Percentiles rank a stretch among this genome's conserved stretches.
phyloP scores from a whole-genome alignment of 1,140 invertebrate species.

The Drosophila triauraria region DNA sequence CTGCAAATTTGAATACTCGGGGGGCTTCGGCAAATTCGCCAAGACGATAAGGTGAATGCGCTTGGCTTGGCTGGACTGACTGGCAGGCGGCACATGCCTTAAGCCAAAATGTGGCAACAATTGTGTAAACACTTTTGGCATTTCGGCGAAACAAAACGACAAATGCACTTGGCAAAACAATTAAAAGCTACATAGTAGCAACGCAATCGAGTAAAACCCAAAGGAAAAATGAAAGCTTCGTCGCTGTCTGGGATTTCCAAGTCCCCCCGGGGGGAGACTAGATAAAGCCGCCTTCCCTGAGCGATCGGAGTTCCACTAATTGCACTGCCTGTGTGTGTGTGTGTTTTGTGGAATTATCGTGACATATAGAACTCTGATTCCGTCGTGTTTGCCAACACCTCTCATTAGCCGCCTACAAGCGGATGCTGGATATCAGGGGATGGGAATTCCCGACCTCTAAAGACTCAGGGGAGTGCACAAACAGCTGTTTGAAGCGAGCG shows the following conservation, averaged over 20 bases:
- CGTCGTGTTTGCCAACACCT: constrained; percentile 6
- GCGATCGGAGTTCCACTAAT: constrained; percentile 34
- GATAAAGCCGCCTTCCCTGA: not conserved
- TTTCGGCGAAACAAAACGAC: constrained; percentile 16
- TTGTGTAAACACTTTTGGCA: constrained; percentile 46
- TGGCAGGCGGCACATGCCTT: constrained; percentile 10
- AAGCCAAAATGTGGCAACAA: constrained; percentile 46
- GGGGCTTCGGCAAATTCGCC: constrained; percentile 3
- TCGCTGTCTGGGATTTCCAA: constrained; percentile 35
- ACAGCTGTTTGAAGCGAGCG: not conserved
- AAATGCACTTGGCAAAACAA: constrained; percentile 49
- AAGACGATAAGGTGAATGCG: constrained; percentile 41
- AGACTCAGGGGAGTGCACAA: too few species aligned
- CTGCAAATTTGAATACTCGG: not conserved
- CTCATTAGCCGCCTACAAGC: constrained; percentile 30
- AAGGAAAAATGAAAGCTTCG: constrained; percentile 22
- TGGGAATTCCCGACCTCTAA: not conserved
- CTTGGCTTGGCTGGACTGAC: constrained; percentile 5
- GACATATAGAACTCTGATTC: constrained; percentile 14
- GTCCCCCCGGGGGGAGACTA: not conserved
- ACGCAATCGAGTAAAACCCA: constrained; percentile 6
- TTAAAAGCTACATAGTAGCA: constrained; percentile 32
- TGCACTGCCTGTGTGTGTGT: not conserved
- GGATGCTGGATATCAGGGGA: constrained; percentile 12
- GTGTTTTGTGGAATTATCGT: constrained; percentile 6